These are phyloP conservation scores for Pelmatolapia mariae DNA, from an alignment of 2,113 vertebrate species.

Conservation along the genomic window DNA sequence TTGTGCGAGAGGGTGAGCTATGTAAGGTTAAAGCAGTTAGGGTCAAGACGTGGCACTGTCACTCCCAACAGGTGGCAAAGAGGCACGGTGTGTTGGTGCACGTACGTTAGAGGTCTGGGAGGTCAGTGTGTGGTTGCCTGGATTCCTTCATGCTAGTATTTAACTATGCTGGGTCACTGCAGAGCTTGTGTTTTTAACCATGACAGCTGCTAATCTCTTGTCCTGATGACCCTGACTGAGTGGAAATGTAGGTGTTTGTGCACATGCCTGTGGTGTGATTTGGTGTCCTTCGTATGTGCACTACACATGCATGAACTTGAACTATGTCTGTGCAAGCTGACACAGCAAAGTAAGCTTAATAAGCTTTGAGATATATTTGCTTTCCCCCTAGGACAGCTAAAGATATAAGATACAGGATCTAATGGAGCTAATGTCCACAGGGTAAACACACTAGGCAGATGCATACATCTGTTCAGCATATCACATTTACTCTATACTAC, in stretches of 20 bases:
- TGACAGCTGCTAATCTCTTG: constrained; percentile 54
- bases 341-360: constrained; percentile 15
- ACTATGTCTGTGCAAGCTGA: constrained; percentile 1
- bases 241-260: constrained; percentile 19
- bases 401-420: background rate
- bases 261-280: background rate
- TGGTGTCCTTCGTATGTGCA: background rate
- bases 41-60: constrained; percentile 6
- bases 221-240: constrained; percentile 1
- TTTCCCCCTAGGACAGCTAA: background rate
- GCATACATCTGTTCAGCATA: background rate
- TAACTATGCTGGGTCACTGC: constrained; percentile 1
- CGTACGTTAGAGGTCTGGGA: background rate
- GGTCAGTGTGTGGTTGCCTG: constrained; percentile 24
- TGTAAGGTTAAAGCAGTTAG: background rate
- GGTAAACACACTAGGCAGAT: background rate
- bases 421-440: background rate
- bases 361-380: background rate
- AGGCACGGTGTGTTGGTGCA: constrained; percentile 9
- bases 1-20: background rate
- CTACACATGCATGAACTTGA: constrained; percentile 18
- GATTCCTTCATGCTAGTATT: constrained; percentile 47
- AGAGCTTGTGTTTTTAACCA: constrained; percentile 33
- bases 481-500: background rate
- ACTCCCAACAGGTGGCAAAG: constrained; percentile 36